Evolutionary conservation across 2,888 invertebrate genomes (phyloP).

Genomic region (Lasioglossum malachurum): DNA sequence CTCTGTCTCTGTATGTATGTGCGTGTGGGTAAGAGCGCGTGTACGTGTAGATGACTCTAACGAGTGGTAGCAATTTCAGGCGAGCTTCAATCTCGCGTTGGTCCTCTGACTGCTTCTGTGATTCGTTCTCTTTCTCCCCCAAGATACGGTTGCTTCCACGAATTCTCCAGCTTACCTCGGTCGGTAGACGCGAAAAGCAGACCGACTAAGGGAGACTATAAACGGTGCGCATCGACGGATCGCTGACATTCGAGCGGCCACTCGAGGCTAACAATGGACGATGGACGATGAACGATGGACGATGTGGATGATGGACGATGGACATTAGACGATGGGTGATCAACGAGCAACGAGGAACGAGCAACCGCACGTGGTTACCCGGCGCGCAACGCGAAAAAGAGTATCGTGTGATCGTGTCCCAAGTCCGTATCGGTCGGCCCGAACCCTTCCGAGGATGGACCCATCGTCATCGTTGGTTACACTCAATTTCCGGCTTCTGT

Average conservation of each 20-base stretch:
- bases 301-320: not conserved
- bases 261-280: constrained; percentile 7
- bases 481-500: not conserved
- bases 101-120: constrained; percentile 68
- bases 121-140: not conserved
- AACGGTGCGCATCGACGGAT: constrained; percentile 47
- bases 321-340: not conserved
- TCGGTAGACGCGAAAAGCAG: constrained; percentile 46
- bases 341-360: not conserved
- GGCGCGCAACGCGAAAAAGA: constrained; percentile 32
- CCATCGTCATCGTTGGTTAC: not conserved
- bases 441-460: constrained; percentile 7
- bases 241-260: constrained; percentile 32
- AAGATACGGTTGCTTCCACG: not conserved
- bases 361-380: not conserved
- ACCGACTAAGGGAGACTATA: constrained; percentile 45
- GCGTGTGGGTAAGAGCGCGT: not conserved
- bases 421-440: not conserved
- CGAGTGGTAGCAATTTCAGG: constrained; percentile 45
- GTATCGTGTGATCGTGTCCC: constrained; percentile 9
- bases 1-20: constrained; percentile 27
- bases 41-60: not conserved
- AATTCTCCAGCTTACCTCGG: not conserved
- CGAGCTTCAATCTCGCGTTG: constrained; percentile 67
- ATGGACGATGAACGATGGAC: not conserved